Percentiles rank a stretch among this genome's conserved stretches.
phyloP scores from a whole-genome alignment of 2,113 vertebrate genomes.

The Erinaceus europaeus region DNA sequence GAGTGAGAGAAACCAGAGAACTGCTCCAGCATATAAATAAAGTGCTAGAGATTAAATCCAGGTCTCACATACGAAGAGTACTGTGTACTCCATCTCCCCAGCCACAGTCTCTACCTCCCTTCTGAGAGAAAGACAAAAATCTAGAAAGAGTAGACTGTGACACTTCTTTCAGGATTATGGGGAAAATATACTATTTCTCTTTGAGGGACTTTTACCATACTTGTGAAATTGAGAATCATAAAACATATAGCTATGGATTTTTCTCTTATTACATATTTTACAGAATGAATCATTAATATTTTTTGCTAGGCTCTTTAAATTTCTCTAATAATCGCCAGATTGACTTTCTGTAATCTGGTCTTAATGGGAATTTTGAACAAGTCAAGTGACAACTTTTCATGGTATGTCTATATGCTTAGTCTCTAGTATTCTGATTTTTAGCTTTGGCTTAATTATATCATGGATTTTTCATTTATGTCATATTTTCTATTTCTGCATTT shows the following conservation, averaged over 20 bases:
- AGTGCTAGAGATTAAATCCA: too few relatives aligned
- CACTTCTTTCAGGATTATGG: neutral
- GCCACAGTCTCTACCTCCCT: too few relatives aligned
- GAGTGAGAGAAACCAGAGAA: too few relatives aligned
- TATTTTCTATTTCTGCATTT: neutral
- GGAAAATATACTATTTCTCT: too few relatives aligned
- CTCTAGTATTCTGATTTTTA: neutral
- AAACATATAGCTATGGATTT: neutral
- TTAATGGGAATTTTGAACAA: neutral
- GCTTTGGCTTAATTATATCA: neutral
- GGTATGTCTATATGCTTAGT: neutral
- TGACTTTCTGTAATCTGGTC: neutral
- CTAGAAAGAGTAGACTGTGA: neutral
- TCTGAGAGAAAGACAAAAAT: neutral
- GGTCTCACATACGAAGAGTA: too few relatives aligned
- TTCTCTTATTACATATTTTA: neutral
- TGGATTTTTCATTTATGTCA: neutral
- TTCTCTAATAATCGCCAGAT: neutral
- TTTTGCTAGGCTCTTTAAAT: neutral
- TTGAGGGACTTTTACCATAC: neutral
- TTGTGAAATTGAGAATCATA: neutral
- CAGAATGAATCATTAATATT: neutral
- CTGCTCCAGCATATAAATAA: too few relatives aligned
- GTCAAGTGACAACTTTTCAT: neutral
- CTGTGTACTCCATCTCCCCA: too few relatives aligned